phyloP scores from a whole-genome alignment of 92 coral and sea anemone species.

The Diadumene lineata region DNA sequence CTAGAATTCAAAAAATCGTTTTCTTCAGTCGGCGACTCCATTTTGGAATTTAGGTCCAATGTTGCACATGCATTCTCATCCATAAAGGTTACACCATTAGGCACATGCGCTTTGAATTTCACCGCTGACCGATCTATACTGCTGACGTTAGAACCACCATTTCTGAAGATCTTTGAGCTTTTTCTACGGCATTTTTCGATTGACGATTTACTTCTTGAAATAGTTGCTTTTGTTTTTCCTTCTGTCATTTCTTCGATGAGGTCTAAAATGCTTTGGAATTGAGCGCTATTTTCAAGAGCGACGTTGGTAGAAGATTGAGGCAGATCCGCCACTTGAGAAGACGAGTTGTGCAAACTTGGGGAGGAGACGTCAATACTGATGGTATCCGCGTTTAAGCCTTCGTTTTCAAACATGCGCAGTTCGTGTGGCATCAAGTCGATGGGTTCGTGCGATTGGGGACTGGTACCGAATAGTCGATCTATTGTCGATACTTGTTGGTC shows the following conservation, averaged over 20 bases:
- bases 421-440: conserved; percentile 76
- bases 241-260: conserved; percentile 80
- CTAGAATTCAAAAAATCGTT: not conserved
- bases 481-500: conserved; percentile 55
- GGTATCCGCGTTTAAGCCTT: conserved; percentile 12
- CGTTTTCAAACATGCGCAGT: conserved; percentile 74
- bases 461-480: conserved; percentile 69
- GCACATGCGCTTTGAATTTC: conserved; percentile 19
- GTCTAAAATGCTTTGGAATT: conserved; percentile 81
- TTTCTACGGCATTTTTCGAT: not conserved
- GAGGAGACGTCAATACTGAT: conserved; percentile 15
- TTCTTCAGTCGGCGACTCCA: not conserved
- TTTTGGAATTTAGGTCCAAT: too few species aligned
- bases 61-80: not conserved
- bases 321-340: not conserved
- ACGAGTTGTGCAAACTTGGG: not conserved
- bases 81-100: not conserved
- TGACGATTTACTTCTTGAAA: conserved; percentile 4
- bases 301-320: not conserved
- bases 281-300: conserved; percentile 47
- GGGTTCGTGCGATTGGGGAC: conserved; percentile 61
- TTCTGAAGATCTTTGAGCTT: not conserved
- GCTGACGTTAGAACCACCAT: conserved; percentile 17
- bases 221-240: conserved; percentile 20
- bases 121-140: conserved; percentile 48